These are phyloP conservation scores for Triops cancriformis DNA, from an alignment of 1,140 invertebrate species.

Conservation along the genomic window DNA sequence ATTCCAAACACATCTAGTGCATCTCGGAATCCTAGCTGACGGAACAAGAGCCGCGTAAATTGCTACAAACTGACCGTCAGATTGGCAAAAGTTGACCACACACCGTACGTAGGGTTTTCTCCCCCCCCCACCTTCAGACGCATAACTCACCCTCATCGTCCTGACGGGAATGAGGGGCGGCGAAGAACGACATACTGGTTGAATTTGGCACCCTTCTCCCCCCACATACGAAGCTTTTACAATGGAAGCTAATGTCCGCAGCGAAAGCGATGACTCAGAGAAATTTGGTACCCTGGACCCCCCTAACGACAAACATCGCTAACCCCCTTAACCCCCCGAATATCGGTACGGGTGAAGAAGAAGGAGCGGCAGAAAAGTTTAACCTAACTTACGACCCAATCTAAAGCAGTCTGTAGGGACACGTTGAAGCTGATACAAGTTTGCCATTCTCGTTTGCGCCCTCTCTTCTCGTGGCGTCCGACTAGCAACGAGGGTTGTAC, in stretches of 20 bases:
- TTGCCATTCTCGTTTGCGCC: no score
- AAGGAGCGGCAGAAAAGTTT: neutral
- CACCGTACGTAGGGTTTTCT: neutral
- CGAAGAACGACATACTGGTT: neutral
- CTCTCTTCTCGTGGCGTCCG: neutral
- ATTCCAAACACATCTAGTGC: no score
- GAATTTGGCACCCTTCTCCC: neutral
- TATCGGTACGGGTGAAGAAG: no score
- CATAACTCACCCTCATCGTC: neutral
- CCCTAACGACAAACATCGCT: neutral
- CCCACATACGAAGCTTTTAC: neutral
- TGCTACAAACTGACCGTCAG: neutral
- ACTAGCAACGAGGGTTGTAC: neutral
- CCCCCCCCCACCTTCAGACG: neutral
- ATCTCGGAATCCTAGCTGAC: neutral
- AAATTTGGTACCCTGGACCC: neutral
- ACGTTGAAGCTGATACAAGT: no score
- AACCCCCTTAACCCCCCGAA: neutral
- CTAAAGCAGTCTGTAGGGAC: neutral
- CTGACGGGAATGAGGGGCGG: neutral
- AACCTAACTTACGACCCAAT: conserved; percentile 13
- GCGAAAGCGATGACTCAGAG: conserved; percentile 1
- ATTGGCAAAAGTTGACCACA: neutral
- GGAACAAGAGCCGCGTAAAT: neutral
- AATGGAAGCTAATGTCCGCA: neutral